phyloP scores from a whole-genome alignment of 2,888 invertebrate species.

The Steinernema hermaphroditum region DNA sequence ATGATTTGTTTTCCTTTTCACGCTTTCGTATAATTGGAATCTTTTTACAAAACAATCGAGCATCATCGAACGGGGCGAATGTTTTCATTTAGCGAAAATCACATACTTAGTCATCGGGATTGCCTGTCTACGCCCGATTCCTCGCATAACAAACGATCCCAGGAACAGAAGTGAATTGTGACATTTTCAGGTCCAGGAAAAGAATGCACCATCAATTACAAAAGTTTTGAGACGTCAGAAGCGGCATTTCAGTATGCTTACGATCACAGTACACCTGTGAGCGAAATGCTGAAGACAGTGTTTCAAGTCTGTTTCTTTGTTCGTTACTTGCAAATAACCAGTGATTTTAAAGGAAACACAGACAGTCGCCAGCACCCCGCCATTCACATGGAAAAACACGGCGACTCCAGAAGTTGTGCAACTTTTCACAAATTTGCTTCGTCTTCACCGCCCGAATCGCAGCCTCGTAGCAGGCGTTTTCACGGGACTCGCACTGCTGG shows the following conservation, averaged over 20 bases:
- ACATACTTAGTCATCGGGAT: not conserved
- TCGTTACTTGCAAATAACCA: not conserved
- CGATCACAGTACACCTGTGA: conserved; percentile 51
- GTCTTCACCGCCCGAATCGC: conserved; percentile 64
- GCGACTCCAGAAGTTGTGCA: conserved; percentile 64
- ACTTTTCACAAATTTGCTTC: conserved; percentile 60
- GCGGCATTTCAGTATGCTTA: conserved; percentile 54
- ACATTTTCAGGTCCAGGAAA: conserved; percentile 18
- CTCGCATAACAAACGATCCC: not conserved
- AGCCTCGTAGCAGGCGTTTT: conserved; percentile 66
- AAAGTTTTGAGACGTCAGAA: conserved; percentile 53
- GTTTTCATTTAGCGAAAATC: not conserved
- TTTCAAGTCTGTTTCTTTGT: conserved; percentile 39
- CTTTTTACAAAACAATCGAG: conserved; percentile 1
- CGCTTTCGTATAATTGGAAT: not conserved
- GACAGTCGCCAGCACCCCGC: conserved; percentile 43
- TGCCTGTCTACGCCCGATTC: not conserved
- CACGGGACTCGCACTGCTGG: conserved; percentile 35
- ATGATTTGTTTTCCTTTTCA: conserved; percentile 13
- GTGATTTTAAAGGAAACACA: conserved; percentile 51
- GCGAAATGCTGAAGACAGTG: conserved; percentile 48
- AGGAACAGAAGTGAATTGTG: not conserved
- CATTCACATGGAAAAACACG: conserved; percentile 50
- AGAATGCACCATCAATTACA: conserved; percentile 18
- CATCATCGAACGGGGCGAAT: not conserved